Base-by-base conservation (phyloP, 2,113 vertebrate genomes). In the Camelus dromedarius region DNA sequence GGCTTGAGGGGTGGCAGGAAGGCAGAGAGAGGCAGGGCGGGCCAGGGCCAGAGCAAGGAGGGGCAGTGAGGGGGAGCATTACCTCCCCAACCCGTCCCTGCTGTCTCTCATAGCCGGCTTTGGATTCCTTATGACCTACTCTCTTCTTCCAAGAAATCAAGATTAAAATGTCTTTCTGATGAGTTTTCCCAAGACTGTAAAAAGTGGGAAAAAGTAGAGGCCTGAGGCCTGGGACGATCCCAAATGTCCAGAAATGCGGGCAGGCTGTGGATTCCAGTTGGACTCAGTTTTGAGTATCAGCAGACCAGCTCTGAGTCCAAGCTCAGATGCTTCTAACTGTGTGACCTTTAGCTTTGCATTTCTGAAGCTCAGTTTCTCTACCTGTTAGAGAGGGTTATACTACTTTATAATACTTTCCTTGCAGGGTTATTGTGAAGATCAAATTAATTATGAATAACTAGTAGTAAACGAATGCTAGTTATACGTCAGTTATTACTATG, bases 21-120 rank as follows among this genome's bases (percentile, higher is more conserved):
- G 60, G 35, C 2, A 1, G 19, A 22, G 28, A 3, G 26, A 48
- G 26, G 3, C n/a, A n/a, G 35, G 26, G 13, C 12, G 3, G 3
- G 50, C 15, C 75, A 67, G 18, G 13, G 0, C 18, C 11, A 1
- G 15, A 19, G 26, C 12, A 42, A 42, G 38, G 5, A 42, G 38
- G 38, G 38, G 38, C 38, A 42, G 38, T 42, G 38, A 42, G 38
- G 38, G 38, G 38, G 38, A 5, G 38, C 38, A 42, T 32, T 20
- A 48, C 26, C 42, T 26, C 4, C 38, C 20, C 42, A 5, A 1
- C 2, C 26, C 79, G 8, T 67, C 66, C 58, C n/a, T 24, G 2
- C 10, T 46, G 42, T 62, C 64, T 54, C 48, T 35, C 30, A 35
- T 0, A 28, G 8, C 10, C 1, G 10, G 0, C 1, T 81, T 85